Evolutionary conservation across 2,113 vertebrate species (phyloP), one percentile per base, ranked within the genome.

Genomic region (Crypturellus undulatus): DNA sequence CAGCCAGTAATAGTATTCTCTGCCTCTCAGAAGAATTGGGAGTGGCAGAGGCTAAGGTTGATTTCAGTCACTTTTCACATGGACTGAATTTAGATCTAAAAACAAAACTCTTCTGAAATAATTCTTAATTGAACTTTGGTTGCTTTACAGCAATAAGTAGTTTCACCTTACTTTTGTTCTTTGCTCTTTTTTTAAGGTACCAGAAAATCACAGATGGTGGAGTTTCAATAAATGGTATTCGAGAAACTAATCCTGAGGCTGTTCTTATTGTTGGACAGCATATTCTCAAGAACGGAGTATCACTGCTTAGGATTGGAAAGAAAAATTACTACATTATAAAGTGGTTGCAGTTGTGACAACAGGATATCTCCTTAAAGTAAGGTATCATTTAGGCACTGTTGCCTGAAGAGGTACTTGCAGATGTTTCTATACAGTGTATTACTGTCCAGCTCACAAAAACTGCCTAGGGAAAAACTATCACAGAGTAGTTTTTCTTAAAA

Each of bases 271-370:
- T 98, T 2, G 98, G 98, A 89, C 96, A 99, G 71, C 99, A 99
- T 82, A 99, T 99, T 93, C 98, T 99, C 60, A 98, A 98, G 58
- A 99, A 99, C 38, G 99, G 99, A 94, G 98, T 99, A n/a, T 98
- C 98, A 1, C 93, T 99, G 79, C 97, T 99, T 83, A 97, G 97
- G 94, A 98, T 99, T 92, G 99, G 99, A 89, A 99, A 99, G 97
- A 99, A 93, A 94, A 99, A 99, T 95, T 99, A 98, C 84, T 98
- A 99, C 92, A 98, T 99, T 95, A 98, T 99, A 95, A 99, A 99
- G 96, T 99, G 99, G 99, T 98, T 99, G 88, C 97, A 97, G 64
- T 89, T 98, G 72, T 98, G 90, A 98, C 81, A 62, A 67, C n/a
- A 77, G 80, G 88, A 0, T 20, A 2, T n/a, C 47, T 84, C 21